Base-by-base conservation (phyloP, 2,797 vertebrate genomes). In the Sparidentex hasta region DNA sequence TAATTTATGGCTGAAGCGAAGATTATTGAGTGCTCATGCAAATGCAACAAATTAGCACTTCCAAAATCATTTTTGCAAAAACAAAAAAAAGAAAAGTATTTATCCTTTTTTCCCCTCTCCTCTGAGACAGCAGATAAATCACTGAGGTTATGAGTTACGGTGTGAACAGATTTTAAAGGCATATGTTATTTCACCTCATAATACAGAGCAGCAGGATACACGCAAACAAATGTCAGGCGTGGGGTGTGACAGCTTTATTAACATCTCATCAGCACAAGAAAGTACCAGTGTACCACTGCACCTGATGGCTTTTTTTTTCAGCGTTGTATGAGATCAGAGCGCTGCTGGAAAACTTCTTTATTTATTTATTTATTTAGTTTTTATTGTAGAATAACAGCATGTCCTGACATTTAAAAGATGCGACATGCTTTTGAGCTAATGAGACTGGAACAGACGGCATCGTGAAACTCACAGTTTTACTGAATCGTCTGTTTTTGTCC, bases 401-500 rank as follows among this genome's bases (percentile, higher is more conserved):
- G 59, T 52, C 44, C 69, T 82, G 79, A 84, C 80, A 74, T 88
- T 86, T 86, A 83, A 80, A 83, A 80, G 76, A 83, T 1, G 2
- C 58, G 54, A 74, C 56, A 61, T 73, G 78, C 83, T 86, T 86
- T 89, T 77, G 55, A 74, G 64, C 80, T 80, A 82, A 90, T 80
- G 71, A 87, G 76, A 57, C 47, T 66, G 51, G 62, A 70, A 48
- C 73, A 71, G 66, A 76, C 48, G 48, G 46, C 47, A 41, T 50
- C 11, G n/a, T 78, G 47, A 87, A 63, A 80, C 52, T 70, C 51
- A 14, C 11, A 23, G 41, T 85, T 84, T 85, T 67, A 77, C 69
- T 65, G 64, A 80, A 61, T 47, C 0, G 33, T 44, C 63, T 67
- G 62, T 66, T 83, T 33, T 75, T n/a, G 57, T 51, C 62, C 23